phyloP scores from a whole-genome alignment of 2,888 invertebrate genomes.

The Aphodius granarius region DNA sequence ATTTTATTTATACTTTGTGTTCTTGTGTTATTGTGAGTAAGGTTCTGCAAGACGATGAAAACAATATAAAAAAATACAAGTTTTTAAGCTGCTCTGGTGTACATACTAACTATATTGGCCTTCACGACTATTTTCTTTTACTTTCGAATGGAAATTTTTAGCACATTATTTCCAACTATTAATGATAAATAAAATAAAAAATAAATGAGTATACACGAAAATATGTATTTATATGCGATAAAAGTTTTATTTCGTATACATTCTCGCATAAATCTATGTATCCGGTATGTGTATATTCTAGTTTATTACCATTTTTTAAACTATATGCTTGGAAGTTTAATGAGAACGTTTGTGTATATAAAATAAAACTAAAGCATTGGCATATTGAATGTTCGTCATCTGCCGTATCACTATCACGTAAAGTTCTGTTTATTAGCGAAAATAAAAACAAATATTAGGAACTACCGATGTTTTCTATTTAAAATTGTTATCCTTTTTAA shows the following conservation, averaged over 20 bases:
- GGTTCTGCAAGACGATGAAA: conserved; percentile 22
- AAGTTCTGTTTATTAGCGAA: background rate
- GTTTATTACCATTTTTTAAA: conserved; percentile 17
- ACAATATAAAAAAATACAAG: conserved; percentile 9
- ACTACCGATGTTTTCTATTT: background rate
- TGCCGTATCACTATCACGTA: background rate
- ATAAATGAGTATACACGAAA: conserved; percentile 18
- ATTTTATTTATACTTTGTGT: conserved; percentile 9
- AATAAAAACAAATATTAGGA: background rate
- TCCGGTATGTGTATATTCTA: background rate
- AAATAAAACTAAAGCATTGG: conserved; percentile 26
- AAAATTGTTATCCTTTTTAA: background rate
- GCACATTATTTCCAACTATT: conserved; percentile 19
- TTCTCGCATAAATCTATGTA: background rate
- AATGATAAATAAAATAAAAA: background rate
- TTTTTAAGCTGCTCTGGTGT: conserved; percentile 24
- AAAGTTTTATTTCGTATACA: background rate
- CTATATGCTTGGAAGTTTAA: conserved; percentile 18
- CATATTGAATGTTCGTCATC: conserved; percentile 34
- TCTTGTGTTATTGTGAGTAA: conserved; percentile 23
- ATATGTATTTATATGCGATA: conserved; percentile 7
- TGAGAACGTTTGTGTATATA: conserved; percentile 6
- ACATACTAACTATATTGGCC: conserved; percentile 26
- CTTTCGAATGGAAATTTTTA: conserved; percentile 15
- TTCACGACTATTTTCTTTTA: conserved; percentile 22